These are phyloP conservation scores for Limonius californicus DNA, from an alignment of 1,140 invertebrate species.

Conservation along the genomic window DNA sequence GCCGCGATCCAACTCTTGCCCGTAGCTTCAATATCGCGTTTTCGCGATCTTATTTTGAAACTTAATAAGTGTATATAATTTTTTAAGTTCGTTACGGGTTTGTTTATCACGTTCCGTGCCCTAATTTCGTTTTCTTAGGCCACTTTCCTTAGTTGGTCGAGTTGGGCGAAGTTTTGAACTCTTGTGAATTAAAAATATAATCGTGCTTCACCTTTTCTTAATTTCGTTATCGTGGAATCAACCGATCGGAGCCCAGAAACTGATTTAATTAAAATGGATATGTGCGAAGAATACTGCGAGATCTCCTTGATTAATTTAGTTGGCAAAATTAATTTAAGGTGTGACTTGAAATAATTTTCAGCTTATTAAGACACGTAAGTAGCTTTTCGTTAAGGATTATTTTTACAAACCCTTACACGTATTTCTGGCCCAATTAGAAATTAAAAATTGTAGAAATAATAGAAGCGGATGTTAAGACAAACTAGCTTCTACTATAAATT, in stretches of 20 bases:
- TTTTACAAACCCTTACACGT: no score
- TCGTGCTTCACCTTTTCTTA: neutral
- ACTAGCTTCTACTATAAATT: no score
- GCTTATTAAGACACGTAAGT: no score
- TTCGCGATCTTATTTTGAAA: conserved; percentile 15
- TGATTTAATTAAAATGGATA: neutral
- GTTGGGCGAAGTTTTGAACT: conserved; percentile 1
- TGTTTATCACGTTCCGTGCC: neutral
- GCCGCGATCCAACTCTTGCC: conserved; percentile 2
- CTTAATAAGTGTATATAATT: conserved; percentile 11
- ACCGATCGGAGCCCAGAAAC: no score
- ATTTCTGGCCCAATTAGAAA: no score
- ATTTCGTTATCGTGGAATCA: neutral
- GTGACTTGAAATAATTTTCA: no score
- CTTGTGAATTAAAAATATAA: neutral
- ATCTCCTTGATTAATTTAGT: no score
- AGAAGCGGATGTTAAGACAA: no score
- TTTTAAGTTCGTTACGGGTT: neutral
- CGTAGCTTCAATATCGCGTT: conserved; percentile 12
- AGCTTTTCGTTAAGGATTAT: no score
- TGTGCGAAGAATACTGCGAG: no score
- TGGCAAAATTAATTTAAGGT: no score
- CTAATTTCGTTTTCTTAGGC: neutral
- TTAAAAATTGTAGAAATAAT: no score
- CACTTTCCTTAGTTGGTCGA: neutral